These are phyloP conservation scores for Syngnathus typhle DNA, from an alignment of 2,113 vertebrate species.

Conservation along the genomic window DNA sequence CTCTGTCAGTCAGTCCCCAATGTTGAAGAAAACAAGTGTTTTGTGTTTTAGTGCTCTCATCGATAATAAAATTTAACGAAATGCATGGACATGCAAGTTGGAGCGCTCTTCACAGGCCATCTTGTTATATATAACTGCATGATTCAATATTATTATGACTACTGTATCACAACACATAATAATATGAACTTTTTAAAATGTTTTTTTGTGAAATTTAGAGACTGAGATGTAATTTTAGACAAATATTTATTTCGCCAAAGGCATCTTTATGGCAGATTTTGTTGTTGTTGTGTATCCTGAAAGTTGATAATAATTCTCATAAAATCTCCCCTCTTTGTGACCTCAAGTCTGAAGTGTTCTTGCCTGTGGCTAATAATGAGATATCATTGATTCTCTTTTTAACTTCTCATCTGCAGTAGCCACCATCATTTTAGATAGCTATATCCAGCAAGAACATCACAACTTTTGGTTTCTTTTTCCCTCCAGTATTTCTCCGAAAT, in stretches of 20 bases:
- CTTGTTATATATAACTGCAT: too few relatives aligned
- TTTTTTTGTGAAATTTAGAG: neutral
- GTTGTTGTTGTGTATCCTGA: too few relatives aligned
- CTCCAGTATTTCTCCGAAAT: conserved; percentile 12
- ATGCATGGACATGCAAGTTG: neutral
- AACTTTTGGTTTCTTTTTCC: conserved; percentile 6
- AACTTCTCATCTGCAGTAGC: conserved; percentile 32
- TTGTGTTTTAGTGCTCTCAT: too few relatives aligned
- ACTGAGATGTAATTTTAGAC: neutral
- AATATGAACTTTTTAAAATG: neutral
- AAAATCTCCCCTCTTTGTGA: conserved; percentile 7
- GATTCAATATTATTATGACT: neutral
- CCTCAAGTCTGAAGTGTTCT: conserved; percentile 35
- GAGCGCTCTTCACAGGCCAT: too few relatives aligned
- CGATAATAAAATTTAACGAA: neutral
- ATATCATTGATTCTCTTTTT: conserved; percentile 24
- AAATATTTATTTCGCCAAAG: neutral
- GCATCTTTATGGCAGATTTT: neutral
- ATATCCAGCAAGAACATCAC: conserved; percentile 25
- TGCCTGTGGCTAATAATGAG: conserved; percentile 21
- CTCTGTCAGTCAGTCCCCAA: neutral
- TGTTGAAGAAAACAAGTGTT: neutral
- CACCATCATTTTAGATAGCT: conserved; percentile 16
- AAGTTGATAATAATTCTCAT: conserved; percentile 1
- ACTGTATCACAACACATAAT: neutral